A percentile compares a stretch with the other conserved stretches of the same genome.
Conservation (phyloP, 1,140 invertebrate genomes). For the Coboldia fuscipes region DNA sequence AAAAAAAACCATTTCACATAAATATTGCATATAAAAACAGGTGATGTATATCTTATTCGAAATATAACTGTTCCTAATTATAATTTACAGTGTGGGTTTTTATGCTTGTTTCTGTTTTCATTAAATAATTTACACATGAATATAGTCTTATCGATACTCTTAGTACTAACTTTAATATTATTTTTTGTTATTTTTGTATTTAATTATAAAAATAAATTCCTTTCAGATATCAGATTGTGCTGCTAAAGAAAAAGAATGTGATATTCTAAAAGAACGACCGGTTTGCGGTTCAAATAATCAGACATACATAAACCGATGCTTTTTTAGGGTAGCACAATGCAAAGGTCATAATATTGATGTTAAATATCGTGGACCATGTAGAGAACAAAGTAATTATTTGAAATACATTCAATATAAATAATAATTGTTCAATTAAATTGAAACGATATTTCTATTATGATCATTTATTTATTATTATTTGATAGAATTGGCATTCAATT, state of each 20-base stretch:
- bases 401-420: conserved; percentile 1
- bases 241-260: conserved; percentile 17
- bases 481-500: background rate
- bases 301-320: conserved; percentile 57
- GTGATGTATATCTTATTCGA: too few relatives aligned
- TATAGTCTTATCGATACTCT: too few relatives aligned
- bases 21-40: too few relatives aligned
- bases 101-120: too few relatives aligned
- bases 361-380: conserved; percentile 46
- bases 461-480: background rate
- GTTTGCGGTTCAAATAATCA: conserved; percentile 63
- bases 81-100: too few relatives aligned
- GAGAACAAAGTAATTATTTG: conserved; percentile 7
- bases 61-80: too few relatives aligned
- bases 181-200: too few relatives aligned
- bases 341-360: conserved; percentile 39
- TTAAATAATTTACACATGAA: too few relatives aligned
- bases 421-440: background rate
- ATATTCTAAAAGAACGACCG: conserved; percentile 22
- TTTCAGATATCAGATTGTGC: conserved; percentile 19
- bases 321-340: conserved; percentile 50
- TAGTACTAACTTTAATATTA: too few relatives aligned
- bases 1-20: too few relatives aligned
- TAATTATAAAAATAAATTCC: too few relatives aligned
- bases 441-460: background rate